phyloP scores from a whole-genome alignment of 1,140 invertebrate species.

The Tetramorium alpestre region DNA sequence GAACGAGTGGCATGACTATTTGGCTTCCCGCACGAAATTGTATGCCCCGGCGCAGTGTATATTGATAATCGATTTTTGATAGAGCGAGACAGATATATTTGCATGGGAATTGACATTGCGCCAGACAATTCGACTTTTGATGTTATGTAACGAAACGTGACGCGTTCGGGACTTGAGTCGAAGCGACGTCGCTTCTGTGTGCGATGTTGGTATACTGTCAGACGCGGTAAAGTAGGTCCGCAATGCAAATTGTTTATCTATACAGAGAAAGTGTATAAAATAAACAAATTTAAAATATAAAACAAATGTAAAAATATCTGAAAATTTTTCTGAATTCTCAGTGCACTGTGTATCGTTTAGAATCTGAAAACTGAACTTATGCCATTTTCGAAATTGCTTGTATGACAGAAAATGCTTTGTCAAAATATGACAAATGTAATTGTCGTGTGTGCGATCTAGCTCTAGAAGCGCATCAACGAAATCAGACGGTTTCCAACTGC shows the following conservation, averaged over 20 bases:
- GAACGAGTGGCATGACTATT: slow-evolving; percentile 11
- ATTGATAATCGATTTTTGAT: slow-evolving; percentile 49
- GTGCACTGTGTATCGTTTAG: not conserved
- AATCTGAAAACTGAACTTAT: too few species aligned
- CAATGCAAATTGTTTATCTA: slow-evolving; percentile 12
- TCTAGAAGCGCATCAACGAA: not conserved
- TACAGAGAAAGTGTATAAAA: not conserved
- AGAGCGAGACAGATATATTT: slow-evolving; percentile 16
- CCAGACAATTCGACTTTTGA: slow-evolving; percentile 36
- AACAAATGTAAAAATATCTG: not conserved
- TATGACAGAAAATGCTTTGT: not conserved
- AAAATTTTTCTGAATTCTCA: not conserved
- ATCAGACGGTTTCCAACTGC: not conserved
- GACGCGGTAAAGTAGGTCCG: not conserved
- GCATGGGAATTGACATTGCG: slow-evolving; percentile 5
- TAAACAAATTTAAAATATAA: not conserved
- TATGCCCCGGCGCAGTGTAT: not conserved
- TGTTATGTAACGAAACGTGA: slow-evolving; percentile 30
- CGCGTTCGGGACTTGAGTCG: not conserved
- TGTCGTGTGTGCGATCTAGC: not conserved
- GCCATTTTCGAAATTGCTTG: not conserved
- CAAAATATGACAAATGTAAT: not conserved
- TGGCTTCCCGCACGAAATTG: slow-evolving; percentile 11
- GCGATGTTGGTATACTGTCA: not conserved
- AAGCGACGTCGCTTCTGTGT: not conserved